A percentile compares a stretch with the other conserved stretches of the same genome.
phyloP scores from a whole-genome alignment of 2,888 invertebrate species.

The Eulithis testata region DNA sequence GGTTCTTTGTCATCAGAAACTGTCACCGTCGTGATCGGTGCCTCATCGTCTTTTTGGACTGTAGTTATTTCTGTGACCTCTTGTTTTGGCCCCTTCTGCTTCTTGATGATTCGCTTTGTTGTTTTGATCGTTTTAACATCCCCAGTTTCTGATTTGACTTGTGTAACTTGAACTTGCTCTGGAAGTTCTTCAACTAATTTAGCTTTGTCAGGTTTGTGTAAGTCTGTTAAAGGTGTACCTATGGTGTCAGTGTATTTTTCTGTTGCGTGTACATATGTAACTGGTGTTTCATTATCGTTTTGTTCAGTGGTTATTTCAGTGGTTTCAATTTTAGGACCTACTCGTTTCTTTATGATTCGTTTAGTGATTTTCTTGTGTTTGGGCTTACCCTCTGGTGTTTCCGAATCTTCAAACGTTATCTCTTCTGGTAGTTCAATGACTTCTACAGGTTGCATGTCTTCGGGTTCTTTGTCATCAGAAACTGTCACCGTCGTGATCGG shows the following conservation, averaged over 20 bases:
- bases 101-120: slow-evolving; percentile 54
- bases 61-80: slow-evolving; percentile 48
- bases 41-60: slow-evolving; percentile 38
- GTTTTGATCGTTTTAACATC: slow-evolving; percentile 43
- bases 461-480: neutral
- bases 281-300: slow-evolving; percentile 61
- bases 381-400: slow-evolving; percentile 32
- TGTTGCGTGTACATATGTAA: slow-evolving; percentile 63
- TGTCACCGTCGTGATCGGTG: slow-evolving; percentile 35
- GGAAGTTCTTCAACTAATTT: slow-evolving; percentile 42
- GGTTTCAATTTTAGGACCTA: slow-evolving; percentile 42
- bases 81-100: slow-evolving; percentile 47
- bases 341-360: slow-evolving; percentile 67
- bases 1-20: slow-evolving; percentile 53
- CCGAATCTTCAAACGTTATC: slow-evolving; percentile 1
- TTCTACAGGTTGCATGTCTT: neutral
- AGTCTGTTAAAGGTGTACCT: slow-evolving; percentile 38
- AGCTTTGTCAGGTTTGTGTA: slow-evolving; percentile 27
- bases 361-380: slow-evolving; percentile 46
- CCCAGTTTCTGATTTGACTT: slow-evolving; percentile 52
- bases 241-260: slow-evolving; percentile 56
- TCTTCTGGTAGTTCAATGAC: slow-evolving; percentile 1
- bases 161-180: slow-evolving; percentile 40
- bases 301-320: slow-evolving; percentile 47
- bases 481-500: slow-evolving; percentile 1